Evolutionary conservation across 2,113 vertebrate genomes (phyloP), one percentile per base, ranked within the genome.

Genomic region (Corythornis vintsioides): DNA sequence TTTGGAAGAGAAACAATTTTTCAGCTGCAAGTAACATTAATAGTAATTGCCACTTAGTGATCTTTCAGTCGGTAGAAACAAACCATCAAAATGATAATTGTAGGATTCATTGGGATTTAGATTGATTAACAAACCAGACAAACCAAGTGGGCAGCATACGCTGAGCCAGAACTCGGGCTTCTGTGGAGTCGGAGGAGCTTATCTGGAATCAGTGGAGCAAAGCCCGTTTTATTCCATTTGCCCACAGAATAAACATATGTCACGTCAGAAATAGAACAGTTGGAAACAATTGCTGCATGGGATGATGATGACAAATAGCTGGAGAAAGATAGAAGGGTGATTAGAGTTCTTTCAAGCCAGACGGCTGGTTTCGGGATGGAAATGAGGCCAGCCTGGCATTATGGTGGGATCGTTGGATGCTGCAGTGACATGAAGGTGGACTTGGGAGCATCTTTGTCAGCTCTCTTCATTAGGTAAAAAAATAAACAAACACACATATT

Each of bases 21-120:
- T 91, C 91, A 86, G 69, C 91, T 92, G 77, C 66, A 63, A 88
- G 69, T 65, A 59, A 35, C 83, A 76, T 69, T 88, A 85, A 88
- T 83, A 82, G 74, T 64, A 90, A 94, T 96, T 92, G 76, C 87
- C 86, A 59, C 45, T 91, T 65, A 81, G 59, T 91, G 86, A 64
- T 91, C 72, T 94, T 85, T 42, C 75, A 59, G 45, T 93, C 67
- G 74, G 67, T 72, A n/a, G 90, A 83, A 94, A 94, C 89, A 94
- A 95, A 70, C 73, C 75, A 40, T 78, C 33, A 3, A 95, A 90
- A 96, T 94, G 26, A 77, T 89, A 91, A 95, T 95, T 96, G 94
- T 47, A 72, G 92, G 91, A 95, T 88, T 94, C 80, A 6, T 45
- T 73, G 71, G 70, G 74, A 60, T 92, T 86, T 84, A 40, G 82